Base-by-base conservation (phyloP, 2,797 vertebrate species). In the Pseudotriccus pelzelni region DNA sequence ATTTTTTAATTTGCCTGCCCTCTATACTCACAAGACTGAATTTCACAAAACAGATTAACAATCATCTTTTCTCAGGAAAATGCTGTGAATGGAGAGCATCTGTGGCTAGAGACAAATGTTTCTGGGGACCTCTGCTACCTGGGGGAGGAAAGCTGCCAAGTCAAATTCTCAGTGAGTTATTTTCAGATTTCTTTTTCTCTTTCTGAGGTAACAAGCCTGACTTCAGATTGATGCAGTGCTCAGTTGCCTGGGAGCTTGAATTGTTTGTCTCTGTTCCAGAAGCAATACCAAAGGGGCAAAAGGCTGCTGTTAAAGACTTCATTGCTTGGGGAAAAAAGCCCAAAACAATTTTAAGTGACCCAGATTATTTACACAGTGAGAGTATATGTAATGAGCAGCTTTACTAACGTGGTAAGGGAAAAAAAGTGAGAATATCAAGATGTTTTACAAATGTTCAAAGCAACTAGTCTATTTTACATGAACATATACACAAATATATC, bases 81-180 rank as follows among this genome's bases (percentile, higher is more conserved):
- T 66, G 99, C 99, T 2, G 97, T 99, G 94, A 99, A 99, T 1
- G 99, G 99, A 30, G 99, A 99, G 87, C 99, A 99, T 97, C 97
- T 99, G 89, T 99, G 99, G 99, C 98, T 99, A 98, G 99, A 99
- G 97, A 99, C 99, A 23, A 99, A 99, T 55, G 99, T 99, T 94
- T 99, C 99, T 1, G 99, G 99, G 67, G 99, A 99, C 91, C 98
- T 99, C 58, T 99, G 99, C 94, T 99, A 99, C 95, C 98, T 99
- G 39, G 99, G 99, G 30, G 99, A 99, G 93, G 99, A 99, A 96
- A 98, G 98, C 92, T 99, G 99, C 96, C 97, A 99, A 82, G 98
- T 99, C 37, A 99, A 99, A 98, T 99, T 99, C 80, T 98, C 99
- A 95, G 99, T 99, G 98, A 99, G 99, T 99, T 81, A 21, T 66